Conservation (phyloP, 2,797 vertebrate species). For the Prionace glauca region DNA sequence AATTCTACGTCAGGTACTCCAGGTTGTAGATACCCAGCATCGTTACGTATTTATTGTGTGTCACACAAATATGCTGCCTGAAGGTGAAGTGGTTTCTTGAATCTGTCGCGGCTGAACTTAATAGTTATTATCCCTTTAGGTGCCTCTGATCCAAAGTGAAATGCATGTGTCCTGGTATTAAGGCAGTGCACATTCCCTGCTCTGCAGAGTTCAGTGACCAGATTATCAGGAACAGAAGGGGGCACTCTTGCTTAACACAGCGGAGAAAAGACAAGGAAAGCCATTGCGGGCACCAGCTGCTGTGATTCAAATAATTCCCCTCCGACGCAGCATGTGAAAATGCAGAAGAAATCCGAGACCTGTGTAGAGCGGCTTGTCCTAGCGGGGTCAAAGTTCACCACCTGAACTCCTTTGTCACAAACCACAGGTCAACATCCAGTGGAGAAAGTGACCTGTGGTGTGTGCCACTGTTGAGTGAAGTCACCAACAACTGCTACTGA, state of each 20-base stretch:
- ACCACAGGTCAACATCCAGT: neutral
- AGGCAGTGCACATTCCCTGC: neutral
- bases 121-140: neutral
- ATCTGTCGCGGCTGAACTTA: neutral
- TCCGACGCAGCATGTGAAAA: neutral
- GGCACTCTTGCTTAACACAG: slow-evolving; percentile 29
- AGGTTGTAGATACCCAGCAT: too few relatives aligned
- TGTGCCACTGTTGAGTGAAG: neutral
- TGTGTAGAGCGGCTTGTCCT: neutral
- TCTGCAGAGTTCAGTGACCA: neutral
- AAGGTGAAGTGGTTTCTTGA: neutral
- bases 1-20: neutral
- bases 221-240: slow-evolving; percentile 6
- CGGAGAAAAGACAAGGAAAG: neutral
- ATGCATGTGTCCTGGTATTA: neutral
- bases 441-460: neutral
- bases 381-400: neutral
- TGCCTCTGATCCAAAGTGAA: neutral
- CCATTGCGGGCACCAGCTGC: neutral
- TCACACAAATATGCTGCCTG: neutral
- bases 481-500: neutral
- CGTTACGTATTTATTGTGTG: neutral
- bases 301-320: neutral
- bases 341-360: neutral
- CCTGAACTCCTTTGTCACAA: neutral